Base-by-base conservation (phyloP, 2,888 invertebrate species). In the Diaperis boleti region DNA sequence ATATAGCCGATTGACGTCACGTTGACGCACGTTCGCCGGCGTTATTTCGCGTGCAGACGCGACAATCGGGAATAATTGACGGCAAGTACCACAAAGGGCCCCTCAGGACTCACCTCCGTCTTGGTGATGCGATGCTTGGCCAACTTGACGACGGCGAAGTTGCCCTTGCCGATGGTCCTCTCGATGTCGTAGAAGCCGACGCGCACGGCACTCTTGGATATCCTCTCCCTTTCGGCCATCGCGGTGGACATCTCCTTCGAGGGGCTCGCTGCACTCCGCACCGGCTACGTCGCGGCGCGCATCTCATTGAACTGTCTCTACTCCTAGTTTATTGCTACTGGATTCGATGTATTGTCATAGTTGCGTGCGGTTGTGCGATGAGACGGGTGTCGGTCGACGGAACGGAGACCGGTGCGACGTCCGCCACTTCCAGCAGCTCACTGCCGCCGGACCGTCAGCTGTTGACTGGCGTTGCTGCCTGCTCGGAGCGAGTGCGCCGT, bases 101-200 rank as follows among this genome's bases (percentile, higher is more conserved):
- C n/a, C n/a, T n/a, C 35, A 17, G 49, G 57, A 72, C 87, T 86
- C 85, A 97, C 98, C 94, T 98, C 97, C 80, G 96, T 96, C 87
- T 97, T 98, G 74, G 98, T 98, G 81, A 98, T 94, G 82, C 95
- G 91, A 87, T 99, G 98, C 81, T 94, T 90, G 74, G 98, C 98
- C 81, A 98, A 86, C 84, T 98, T 98, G 75, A 99, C 98, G 75
- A 98, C 96, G 72, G 98, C 98, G 86, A 98, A 99, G 85, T 98
- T 99, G 55, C 98, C 98, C 83, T 97, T 97, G 76, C 98, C 98
- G 78, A 98, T 97, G 76, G 98, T 98, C 79, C 93, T 89, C 83
- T 96, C 96, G 82, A 98, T 95, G 83, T 97, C 96, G 84, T 98
- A 98, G 86, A 96, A 96, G 74, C 98, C 98, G 78, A 98, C 95